Evolutionary conservation across 30 jellyfish, hydroid and myxozoan genomes (phyloP).

Genomic region (Rhopilema esculentum): DNA sequence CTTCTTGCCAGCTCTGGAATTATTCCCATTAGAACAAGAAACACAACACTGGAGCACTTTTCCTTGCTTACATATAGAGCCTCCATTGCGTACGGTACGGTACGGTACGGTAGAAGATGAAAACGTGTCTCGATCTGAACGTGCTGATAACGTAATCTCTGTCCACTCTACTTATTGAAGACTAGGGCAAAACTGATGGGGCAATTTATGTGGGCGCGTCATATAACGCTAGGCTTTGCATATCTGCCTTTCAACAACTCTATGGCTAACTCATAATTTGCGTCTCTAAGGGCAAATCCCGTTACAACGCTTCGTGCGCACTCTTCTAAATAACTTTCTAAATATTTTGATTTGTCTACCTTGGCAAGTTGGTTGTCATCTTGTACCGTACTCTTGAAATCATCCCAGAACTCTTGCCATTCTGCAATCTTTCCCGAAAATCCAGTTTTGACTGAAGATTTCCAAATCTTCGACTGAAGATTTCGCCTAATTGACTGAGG

Average conservation of each 20-base stretch:
- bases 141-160: neutral
- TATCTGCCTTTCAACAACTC: neutral
- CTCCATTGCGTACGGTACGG: too few species aligned
- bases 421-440: slow-evolving; percentile 24
- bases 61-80: slow-evolving; percentile 19
- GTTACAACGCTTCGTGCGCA: slow-evolving; percentile 25
- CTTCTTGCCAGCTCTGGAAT: neutral
- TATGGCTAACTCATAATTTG: slow-evolving; percentile 16
- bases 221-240: neutral
- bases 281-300: slow-evolving; percentile 30
- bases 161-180: slow-evolving; percentile 14
- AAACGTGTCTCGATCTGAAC: slow-evolving; percentile 44
- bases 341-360: slow-evolving; percentile 21
- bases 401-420: slow-evolving; percentile 31
- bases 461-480: too few species aligned
- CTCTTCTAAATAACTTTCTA: slow-evolving; percentile 21
- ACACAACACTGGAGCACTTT: slow-evolving; percentile 19
- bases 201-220: neutral
- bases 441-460: neutral
- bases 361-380: slow-evolving; percentile 24
- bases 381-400: slow-evolving; percentile 15
- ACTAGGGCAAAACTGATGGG: neutral
- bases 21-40: slow-evolving; percentile 19
- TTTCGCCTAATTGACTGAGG: neutral
- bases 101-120: too few species aligned